Conservation (phyloP, 2,888 invertebrate species). For the Polydrusus cervinus region DNA sequence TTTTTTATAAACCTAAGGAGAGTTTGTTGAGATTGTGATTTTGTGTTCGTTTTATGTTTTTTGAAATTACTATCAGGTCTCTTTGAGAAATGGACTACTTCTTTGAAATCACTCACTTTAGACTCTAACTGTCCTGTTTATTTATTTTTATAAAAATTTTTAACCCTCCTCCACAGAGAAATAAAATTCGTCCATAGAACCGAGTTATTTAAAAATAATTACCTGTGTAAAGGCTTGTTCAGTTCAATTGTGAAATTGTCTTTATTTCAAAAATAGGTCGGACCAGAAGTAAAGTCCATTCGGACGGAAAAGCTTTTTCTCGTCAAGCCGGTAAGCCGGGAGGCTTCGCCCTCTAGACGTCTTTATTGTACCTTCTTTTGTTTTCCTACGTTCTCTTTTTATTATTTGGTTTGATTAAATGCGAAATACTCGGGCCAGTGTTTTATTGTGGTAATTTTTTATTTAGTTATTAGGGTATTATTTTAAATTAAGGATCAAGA, state of each 20-base stretch:
- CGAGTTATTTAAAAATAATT: slow-evolving; percentile 36
- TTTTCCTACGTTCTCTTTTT: slow-evolving; percentile 61
- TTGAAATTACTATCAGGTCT: too few species aligned
- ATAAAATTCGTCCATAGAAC: background rate
- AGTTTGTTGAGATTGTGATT: too few species aligned
- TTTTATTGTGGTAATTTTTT: slow-evolving; percentile 61
- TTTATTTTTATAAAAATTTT: too few species aligned
- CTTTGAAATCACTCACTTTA: too few species aligned
- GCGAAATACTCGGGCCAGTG: slow-evolving; percentile 58
- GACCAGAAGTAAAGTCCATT: slow-evolving; percentile 51
- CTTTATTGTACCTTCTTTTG: slow-evolving; percentile 60
- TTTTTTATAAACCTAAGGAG: too few species aligned
- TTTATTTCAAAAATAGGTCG: slow-evolving; percentile 51
- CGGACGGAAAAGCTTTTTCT: slow-evolving; percentile 53
- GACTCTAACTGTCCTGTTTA: too few species aligned
- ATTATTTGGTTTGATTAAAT: slow-evolving; percentile 65
- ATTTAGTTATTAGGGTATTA: slow-evolving; percentile 51
- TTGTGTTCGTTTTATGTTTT: too few species aligned
- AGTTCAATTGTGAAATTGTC: slow-evolving; percentile 52
- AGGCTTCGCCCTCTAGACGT: slow-evolving; percentile 52
- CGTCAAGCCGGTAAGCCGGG: slow-evolving; percentile 50
- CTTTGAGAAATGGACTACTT: too few species aligned
- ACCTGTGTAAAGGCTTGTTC: slow-evolving; percentile 42
- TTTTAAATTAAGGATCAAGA: slow-evolving; percentile 14
- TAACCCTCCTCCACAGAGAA: too few species aligned